A percentile compares a stretch with the other conserved stretches of the same genome.
These are phyloP conservation scores for Colistium nudipinnis DNA, from an alignment of 2,113 vertebrate species.

Conservation along the genomic window DNA sequence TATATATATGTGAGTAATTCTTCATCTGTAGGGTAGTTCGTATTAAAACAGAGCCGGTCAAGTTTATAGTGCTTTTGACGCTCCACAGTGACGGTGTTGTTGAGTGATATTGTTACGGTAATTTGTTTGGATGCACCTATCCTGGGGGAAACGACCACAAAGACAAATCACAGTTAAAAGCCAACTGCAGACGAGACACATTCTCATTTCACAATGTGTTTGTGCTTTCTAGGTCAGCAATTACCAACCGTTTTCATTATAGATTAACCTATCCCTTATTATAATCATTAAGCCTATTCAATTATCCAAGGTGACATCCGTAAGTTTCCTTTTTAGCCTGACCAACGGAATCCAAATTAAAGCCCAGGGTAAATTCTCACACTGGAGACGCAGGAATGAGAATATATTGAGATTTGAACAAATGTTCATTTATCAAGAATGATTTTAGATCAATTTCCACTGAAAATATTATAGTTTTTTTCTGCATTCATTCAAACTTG, in stretches of 20 bases:
- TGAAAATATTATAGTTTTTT: no score
- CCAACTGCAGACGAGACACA: not conserved
- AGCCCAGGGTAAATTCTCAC: no score
- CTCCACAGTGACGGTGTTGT: not conserved
- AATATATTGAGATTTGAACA: no score
- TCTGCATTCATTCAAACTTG: no score
- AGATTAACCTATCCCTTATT: not conserved
- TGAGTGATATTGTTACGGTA: not conserved
- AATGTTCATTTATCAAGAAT: no score
- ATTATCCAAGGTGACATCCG: not conserved
- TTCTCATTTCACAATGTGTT: not conserved
- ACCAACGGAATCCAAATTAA: not conserved
- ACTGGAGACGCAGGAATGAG: no score
- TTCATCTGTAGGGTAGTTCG: not conserved
- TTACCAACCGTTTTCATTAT: not conserved
- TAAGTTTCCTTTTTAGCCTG: not conserved
- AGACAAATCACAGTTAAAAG: not conserved
- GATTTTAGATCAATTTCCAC: no score
- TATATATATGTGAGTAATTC: not conserved
- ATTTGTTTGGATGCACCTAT: not conserved
- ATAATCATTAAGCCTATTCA: not conserved
- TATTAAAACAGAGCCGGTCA: not conserved
- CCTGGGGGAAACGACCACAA: not conserved
- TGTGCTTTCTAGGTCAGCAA: not conserved
- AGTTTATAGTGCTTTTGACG: not conserved